phyloP scores from a whole-genome alignment of 2,113 vertebrate genomes.

The Zootoca vivipara region DNA sequence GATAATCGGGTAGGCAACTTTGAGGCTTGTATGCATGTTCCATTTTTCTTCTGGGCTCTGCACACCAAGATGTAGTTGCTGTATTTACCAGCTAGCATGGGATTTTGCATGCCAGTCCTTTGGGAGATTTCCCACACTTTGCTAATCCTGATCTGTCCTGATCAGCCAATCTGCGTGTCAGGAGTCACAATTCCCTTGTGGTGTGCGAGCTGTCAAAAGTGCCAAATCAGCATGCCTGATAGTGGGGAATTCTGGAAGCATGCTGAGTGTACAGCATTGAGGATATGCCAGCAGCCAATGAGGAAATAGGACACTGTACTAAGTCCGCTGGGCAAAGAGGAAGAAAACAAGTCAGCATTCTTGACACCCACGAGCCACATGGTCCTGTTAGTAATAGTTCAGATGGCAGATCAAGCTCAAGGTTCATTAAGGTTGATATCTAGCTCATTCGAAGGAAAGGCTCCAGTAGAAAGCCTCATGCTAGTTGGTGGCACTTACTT shows the following conservation, averaged over 20 bases:
- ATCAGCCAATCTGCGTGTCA: neutral
- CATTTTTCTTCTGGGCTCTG: neutral
- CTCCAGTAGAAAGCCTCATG: neutral
- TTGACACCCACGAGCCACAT: neutral
- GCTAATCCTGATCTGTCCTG: neutral
- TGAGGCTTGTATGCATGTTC: neutral
- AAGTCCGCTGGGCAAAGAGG: neutral
- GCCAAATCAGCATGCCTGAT: neutral
- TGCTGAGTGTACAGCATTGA: neutral
- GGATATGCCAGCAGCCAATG: neutral
- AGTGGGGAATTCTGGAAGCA: neutral
- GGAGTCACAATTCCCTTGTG: neutral
- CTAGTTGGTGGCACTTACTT: neutral
- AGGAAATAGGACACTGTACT: neutral
- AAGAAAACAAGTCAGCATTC: neutral
- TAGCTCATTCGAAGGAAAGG: neutral
- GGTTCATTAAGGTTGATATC: neutral
- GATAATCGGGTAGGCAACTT: neutral
- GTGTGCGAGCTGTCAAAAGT: neutral
- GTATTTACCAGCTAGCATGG: neutral
- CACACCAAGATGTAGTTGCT: neutral
- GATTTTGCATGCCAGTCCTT: neutral
- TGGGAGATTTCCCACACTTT: neutral
- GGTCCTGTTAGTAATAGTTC: neutral
- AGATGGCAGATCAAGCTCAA: neutral